Evolutionary conservation across 1,140 invertebrate genomes (phyloP).

Genomic region (Marisa cornuarietis): DNA sequence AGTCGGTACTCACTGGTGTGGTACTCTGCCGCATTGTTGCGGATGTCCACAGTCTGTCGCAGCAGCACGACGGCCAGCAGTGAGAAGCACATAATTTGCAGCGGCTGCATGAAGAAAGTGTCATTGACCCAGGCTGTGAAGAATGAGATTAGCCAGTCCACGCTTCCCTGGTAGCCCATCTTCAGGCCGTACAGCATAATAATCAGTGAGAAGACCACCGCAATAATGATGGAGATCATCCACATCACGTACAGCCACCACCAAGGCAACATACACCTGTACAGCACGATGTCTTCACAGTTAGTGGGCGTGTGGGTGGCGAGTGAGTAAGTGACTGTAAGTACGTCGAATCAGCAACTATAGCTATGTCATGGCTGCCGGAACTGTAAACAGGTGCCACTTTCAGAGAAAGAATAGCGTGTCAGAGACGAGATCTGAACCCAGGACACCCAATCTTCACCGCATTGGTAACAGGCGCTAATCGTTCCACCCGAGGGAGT

Average conservation of each 20-base stretch:
- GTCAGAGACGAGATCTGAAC: too few species aligned
- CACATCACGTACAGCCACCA: conserved; percentile 49
- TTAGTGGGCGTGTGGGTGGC: too few species aligned
- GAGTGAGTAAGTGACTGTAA: too few species aligned
- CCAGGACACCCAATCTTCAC: too few species aligned
- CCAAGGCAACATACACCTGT: conserved; percentile 41
- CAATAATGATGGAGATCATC: conserved; percentile 27
- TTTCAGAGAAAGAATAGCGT: too few species aligned
- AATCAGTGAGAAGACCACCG: conserved; percentile 42
- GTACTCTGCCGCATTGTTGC: neutral
- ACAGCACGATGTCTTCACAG: too few species aligned
- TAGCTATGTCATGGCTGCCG: too few species aligned
- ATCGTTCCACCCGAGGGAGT: too few species aligned
- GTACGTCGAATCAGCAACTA: too few species aligned
- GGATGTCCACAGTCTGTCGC: neutral
- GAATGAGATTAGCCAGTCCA: conserved; percentile 47
- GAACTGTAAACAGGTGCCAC: too few species aligned
- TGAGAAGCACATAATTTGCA: conserved; percentile 17
- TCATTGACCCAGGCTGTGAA: conserved; percentile 44
- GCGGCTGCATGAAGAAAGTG: conserved; percentile 37
- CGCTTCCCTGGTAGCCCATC: conserved; percentile 43
- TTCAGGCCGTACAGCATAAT: conserved; percentile 53
- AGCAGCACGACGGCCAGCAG: neutral
- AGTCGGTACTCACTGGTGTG: neutral
- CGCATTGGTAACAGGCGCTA: too few species aligned